Evolutionary conservation across 2,888 invertebrate species (phyloP), one percentile per base, ranked within the genome.

Genomic region (Zootermopsis nevadensis): DNA sequence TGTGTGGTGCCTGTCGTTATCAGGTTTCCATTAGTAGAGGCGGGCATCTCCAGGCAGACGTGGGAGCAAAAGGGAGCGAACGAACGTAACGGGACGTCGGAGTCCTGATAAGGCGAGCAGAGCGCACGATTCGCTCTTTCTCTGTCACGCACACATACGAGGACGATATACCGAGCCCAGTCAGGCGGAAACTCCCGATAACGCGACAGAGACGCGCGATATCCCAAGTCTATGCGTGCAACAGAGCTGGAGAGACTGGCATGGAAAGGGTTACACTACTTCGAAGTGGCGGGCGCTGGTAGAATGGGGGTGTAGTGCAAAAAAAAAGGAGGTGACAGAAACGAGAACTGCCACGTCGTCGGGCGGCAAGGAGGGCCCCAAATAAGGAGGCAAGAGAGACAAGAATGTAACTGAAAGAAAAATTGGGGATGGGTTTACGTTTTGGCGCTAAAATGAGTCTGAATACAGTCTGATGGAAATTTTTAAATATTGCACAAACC

Each of bases 111-210:
- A 77, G 76, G 76, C 30, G 80, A 35, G 80, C 60, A 60, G 67
- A 67, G 67, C 55, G 55, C 42, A n/a, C 60, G 27, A 48, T 1
- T 48, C 12, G 15, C 19, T 15, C 48, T 48, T 3, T 48, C 48
- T 60, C 60, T 27, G n/a, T 48, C 60, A 60, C 27, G 82, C n/a
- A 81, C 76, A 81, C 74, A 35, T 24, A 79, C 60, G 60, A 66
- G 66, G 72, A 74, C 35, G 79, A 66, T 60, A 79, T 66, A 79
- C 79, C 76, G 80, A 69, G 77, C 42, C 74, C 79, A 83, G 48
- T 80, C 80, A 83, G 83, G 83, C 83, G 81, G 84, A 84, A 84
- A 84, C 82, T 74, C 31, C 72, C 77, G 83, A 83, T 84, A 84
- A 76, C 82, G 77, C 48, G 67, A 48, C 82, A 38, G 38, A 74